These are phyloP conservation scores for Tor tambroides DNA, from an alignment of 2,113 vertebrate species.

Conservation along the genomic window DNA sequence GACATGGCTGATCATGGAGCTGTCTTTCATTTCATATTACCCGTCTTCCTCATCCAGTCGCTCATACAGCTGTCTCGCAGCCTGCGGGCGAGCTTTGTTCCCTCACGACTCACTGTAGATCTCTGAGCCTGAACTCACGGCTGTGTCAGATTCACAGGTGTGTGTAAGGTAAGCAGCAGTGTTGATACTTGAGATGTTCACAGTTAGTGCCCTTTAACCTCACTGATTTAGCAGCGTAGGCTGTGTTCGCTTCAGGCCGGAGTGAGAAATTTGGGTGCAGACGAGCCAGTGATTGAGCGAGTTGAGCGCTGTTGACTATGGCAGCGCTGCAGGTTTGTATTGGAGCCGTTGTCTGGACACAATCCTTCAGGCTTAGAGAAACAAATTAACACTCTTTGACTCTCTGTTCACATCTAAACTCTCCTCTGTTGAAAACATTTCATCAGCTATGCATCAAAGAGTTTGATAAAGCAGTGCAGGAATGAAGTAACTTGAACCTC, in stretches of 20 bases:
- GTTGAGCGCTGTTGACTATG: neutral
- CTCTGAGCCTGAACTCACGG: conserved; percentile 1
- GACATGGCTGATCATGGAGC: conserved; percentile 27
- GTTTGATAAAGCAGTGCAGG: neutral
- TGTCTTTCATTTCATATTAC: conserved; percentile 37
- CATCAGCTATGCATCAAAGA: neutral
- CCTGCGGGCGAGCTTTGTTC: conserved; percentile 15
- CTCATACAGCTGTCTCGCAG: conserved; percentile 23
- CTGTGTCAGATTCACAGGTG: conserved; percentile 30
- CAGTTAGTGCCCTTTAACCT: conserved; percentile 5
- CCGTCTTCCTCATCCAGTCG: neutral
- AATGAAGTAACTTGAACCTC: too few relatives aligned
- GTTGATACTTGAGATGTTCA: neutral
- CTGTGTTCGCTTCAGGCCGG: neutral
- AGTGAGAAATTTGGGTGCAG: neutral
- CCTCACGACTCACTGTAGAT: neutral
- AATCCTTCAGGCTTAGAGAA: neutral
- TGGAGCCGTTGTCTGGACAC: neutral
- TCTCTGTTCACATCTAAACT: conserved; percentile 1
- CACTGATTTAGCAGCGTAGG: neutral
- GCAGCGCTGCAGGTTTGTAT: conserved; percentile 29
- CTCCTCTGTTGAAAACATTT: neutral
- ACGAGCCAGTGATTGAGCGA: neutral
- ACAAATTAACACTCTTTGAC: conserved; percentile 10
- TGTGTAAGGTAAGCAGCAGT: conserved; percentile 11